These are phyloP conservation scores for Craniophora ligustri DNA, from an alignment of 2,888 invertebrate genomes.

Conservation along the genomic window DNA sequence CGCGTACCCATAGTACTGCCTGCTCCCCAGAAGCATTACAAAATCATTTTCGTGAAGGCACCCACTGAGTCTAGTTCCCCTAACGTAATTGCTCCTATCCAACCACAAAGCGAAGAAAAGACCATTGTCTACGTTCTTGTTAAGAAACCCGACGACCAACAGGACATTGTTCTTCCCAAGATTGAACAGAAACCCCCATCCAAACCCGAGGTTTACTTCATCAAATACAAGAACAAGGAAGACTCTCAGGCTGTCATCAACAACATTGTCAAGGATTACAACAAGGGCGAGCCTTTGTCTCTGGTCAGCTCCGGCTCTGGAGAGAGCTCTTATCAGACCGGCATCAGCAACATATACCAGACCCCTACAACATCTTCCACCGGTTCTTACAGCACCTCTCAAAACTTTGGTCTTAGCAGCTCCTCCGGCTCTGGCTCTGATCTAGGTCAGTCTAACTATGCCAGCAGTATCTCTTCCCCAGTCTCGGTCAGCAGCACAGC, in stretches of 20 bases:
- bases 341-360: slow-evolving; percentile 24
- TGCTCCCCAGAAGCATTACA: slow-evolving; percentile 93
- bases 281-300: slow-evolving; percentile 57
- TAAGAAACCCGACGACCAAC: slow-evolving; percentile 92
- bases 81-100: slow-evolving; percentile 90
- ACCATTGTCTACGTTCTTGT: slow-evolving; percentile 93
- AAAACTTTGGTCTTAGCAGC: slow-evolving; percentile 16
- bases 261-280: slow-evolving; percentile 81
- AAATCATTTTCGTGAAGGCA: slow-evolving; percentile 94
- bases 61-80: slow-evolving; percentile 90
- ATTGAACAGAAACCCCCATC: slow-evolving; percentile 91
- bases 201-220: slow-evolving; percentile 94
- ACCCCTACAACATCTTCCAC: slow-evolving; percentile 18
- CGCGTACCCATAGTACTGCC: slow-evolving; percentile 89
- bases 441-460: slow-evolving; percentile 16
- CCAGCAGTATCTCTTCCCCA: slow-evolving; percentile 42
- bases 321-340: slow-evolving; percentile 17
- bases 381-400: slow-evolving; percentile 9
- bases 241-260: slow-evolving; percentile 81
- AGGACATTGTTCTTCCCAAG: slow-evolving; percentile 90
- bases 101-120: slow-evolving; percentile 91
- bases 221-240: slow-evolving; percentile 92
- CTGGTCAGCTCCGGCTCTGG: slow-evolving; percentile 27
- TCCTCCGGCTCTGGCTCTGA: slow-evolving; percentile 20
- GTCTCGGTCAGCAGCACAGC: slow-evolving; percentile 51